Conservation (phyloP, 2,113 vertebrate species). For the Raja brachyura region DNA sequence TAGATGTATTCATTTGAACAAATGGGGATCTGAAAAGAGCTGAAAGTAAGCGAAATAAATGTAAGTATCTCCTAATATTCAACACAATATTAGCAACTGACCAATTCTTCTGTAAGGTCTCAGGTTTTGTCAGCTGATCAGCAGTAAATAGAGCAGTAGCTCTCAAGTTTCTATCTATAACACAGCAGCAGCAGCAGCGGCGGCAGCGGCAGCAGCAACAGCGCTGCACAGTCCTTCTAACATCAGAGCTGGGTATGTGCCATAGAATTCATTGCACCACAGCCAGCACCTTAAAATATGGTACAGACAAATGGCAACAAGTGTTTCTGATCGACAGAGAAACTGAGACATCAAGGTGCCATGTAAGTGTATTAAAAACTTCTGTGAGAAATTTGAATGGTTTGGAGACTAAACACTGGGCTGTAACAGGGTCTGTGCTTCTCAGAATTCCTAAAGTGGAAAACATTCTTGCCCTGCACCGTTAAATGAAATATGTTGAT, state of each 20-base stretch:
- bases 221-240: conserved; percentile 12
- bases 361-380: conserved; percentile 29
- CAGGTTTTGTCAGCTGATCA: conserved; percentile 31
- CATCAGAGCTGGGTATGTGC: conserved; percentile 15
- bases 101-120: neutral
- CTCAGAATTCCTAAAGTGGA: conserved; percentile 5
- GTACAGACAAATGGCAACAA: neutral
- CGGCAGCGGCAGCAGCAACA: neutral
- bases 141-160: conserved; percentile 36
- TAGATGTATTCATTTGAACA: neutral
- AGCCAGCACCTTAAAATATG: neutral
- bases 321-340: neutral
- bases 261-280: neutral
- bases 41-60: neutral
- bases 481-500: conserved; percentile 5
- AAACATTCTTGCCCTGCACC: neutral
- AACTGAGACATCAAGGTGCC: conserved; percentile 5
- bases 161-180: conserved; percentile 38
- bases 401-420: neutral
- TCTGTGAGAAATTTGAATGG: conserved; percentile 14
- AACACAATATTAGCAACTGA: conserved; percentile 19
- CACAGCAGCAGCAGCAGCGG: conserved; percentile 8
- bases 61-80: neutral
- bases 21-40: neutral
- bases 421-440: neutral